These are phyloP conservation scores for Disparrhopalites patrizii DNA, from an alignment of 2,888 invertebrate species.

Conservation along the genomic window DNA sequence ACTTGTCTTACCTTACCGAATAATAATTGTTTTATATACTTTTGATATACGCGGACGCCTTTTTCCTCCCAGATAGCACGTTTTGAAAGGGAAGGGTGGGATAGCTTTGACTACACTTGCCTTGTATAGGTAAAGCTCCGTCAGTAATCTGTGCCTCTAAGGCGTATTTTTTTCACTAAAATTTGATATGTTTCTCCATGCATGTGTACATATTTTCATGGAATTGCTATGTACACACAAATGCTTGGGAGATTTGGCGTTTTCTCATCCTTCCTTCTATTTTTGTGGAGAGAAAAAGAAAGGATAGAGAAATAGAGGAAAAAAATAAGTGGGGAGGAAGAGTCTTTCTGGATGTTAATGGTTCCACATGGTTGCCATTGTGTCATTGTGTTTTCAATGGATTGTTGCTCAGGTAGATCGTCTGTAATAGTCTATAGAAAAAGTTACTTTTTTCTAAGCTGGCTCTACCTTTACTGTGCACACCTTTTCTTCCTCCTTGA, in stretches of 20 bases:
- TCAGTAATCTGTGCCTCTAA: neutral
- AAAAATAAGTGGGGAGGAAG: conserved; percentile 13
- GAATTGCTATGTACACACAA: too few species aligned
- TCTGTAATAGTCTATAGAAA: neutral
- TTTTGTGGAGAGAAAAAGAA: too few species aligned
- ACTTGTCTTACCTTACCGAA: neutral
- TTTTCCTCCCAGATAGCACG: neutral
- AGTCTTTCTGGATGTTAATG: conserved; percentile 19
- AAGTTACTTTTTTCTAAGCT: neutral
- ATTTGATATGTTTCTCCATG: conserved; percentile 18
- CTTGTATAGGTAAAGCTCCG: neutral
- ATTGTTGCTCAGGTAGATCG: conserved; percentile 25
- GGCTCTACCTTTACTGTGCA: neutral
- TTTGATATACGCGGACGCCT: too few species aligned
- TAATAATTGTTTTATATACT: neutral
- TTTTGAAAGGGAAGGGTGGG: conserved; percentile 25
- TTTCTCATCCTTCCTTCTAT: too few species aligned
- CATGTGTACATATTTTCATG: too few species aligned
- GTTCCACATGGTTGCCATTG: conserved; percentile 27
- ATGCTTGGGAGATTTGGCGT: conserved; percentile 8
- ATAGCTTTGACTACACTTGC: neutral
- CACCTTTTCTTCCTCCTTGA: neutral
- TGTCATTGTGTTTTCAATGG: conserved; percentile 27
- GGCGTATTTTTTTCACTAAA: conserved; percentile 22
- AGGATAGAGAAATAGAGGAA: conserved; percentile 11